Evolutionary conservation across 2,888 invertebrate species (phyloP).

Genomic region (Thyatira batis): DNA sequence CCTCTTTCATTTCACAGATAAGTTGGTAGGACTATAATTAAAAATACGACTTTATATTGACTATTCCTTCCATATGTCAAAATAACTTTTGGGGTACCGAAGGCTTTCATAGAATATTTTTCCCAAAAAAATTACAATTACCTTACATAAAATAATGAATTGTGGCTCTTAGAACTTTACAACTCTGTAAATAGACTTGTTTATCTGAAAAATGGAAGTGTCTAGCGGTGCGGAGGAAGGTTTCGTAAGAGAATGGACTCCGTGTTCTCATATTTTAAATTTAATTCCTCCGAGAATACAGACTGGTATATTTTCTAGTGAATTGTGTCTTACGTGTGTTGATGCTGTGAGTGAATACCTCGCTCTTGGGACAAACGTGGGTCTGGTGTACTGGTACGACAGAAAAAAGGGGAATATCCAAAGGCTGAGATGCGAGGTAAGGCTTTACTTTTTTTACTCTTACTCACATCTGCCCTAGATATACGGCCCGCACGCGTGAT

Average conservation of each 20-base stretch:
- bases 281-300: slow-evolving; percentile 89
- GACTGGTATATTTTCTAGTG: slow-evolving; percentile 88
- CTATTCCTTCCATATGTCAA: too few relatives aligned
- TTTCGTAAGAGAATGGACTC: slow-evolving; percentile 90
- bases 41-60: too few relatives aligned
- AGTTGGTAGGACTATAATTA: too few relatives aligned
- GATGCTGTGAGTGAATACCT: slow-evolving; percentile 92
- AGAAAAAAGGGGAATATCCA: slow-evolving; percentile 89
- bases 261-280: slow-evolving; percentile 87
- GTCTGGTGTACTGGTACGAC: slow-evolving; percentile 94
- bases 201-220: slow-evolving; percentile 60
- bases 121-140: slow-evolving; percentile 17
- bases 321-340: slow-evolving; percentile 90
- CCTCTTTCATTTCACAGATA: too few relatives aligned
- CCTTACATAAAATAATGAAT: slow-evolving; percentile 22
- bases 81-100: background rate
- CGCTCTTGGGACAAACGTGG: slow-evolving; percentile 92
- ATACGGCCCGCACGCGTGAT: background rate
- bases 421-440: slow-evolving; percentile 91
- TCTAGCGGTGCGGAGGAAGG: slow-evolving; percentile 72
- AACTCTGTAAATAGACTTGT: slow-evolving; percentile 8
- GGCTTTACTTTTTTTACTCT: slow-evolving; percentile 12
- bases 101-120: slow-evolving; percentile 25
- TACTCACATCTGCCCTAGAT: background rate
- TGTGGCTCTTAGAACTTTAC: slow-evolving; percentile 14